These are phyloP conservation scores for Petrocephalus schoutedeni DNA, from an alignment of 2,797 vertebrate genomes.

Conservation along the genomic window DNA sequence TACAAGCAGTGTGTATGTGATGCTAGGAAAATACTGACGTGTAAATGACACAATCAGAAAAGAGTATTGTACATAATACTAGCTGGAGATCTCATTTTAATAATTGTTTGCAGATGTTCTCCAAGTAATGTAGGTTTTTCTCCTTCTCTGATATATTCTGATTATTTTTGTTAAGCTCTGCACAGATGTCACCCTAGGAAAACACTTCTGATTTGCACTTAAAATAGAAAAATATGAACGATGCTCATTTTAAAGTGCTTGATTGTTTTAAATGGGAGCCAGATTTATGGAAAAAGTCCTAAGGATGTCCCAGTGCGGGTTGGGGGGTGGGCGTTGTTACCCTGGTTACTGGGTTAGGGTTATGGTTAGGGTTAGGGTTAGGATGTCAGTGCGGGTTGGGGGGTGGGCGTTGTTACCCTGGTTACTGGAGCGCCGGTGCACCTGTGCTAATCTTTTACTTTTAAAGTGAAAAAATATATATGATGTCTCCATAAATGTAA, in stretches of 20 bases:
- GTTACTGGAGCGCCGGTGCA: background rate
- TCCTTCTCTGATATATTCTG: background rate
- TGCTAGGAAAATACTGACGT: constrained; percentile 26
- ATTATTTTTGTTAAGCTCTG: constrained; percentile 23
- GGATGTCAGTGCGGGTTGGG: background rate
- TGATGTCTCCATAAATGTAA: background rate
- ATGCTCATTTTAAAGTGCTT: constrained; percentile 25
- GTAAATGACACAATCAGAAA: constrained; percentile 32
- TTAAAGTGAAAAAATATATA: constrained; percentile 2
- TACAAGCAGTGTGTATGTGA: constrained; percentile 33
- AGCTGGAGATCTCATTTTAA: constrained; percentile 32
- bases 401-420: background rate
- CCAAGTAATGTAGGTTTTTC: constrained; percentile 20
- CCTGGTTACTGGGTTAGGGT: background rate
- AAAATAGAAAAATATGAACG: constrained; percentile 9
- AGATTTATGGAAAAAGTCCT: background rate
- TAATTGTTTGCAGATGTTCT: constrained; percentile 25
- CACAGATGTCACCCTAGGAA: constrained; percentile 26
- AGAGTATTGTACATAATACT: constrained; percentile 26
- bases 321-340: background rate
- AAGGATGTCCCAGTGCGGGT: background rate
- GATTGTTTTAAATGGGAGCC: constrained; percentile 20
- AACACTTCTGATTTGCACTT: constrained; percentile 32
- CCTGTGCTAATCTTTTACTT: constrained; percentile 2
- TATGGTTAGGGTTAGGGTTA: too few species aligned